Evolutionary conservation across 2,113 vertebrate genomes (phyloP).

Genomic region (Mirza zaza): DNA sequence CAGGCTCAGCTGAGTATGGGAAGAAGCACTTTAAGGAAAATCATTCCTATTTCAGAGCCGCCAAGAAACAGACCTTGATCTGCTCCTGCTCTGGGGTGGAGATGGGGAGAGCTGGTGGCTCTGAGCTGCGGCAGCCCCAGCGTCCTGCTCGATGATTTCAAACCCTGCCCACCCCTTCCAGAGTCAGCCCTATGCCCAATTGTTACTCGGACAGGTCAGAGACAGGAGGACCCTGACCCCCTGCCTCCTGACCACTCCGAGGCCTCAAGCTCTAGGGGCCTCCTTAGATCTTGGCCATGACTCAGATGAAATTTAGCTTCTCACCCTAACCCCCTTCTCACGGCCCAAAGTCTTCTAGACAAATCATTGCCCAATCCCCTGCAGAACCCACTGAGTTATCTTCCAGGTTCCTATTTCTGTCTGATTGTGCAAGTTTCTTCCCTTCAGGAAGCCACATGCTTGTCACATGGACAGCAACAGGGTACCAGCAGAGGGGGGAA

Average conservation of each 20-base stretch:
- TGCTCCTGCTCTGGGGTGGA: not conserved
- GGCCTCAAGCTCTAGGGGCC: not conserved
- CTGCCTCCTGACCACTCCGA: not conserved
- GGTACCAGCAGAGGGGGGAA: not conserved
- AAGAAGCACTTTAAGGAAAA: not conserved
- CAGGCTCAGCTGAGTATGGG: not conserved
- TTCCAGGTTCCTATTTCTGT: constrained; percentile 66
- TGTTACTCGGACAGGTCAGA: not conserved
- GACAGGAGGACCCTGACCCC: not conserved
- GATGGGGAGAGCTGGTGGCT: not conserved
- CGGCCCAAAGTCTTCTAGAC: not conserved
- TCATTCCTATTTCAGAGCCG: not conserved
- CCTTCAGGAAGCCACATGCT: constrained; percentile 39
- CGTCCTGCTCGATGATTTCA: not conserved
- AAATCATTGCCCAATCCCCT: constrained; percentile 32
- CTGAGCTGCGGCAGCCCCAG: not conserved
- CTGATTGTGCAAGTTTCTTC: constrained; percentile 60
- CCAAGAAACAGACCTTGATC: not conserved
- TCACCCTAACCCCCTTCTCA: not conserved
- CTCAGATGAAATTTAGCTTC: not conserved
- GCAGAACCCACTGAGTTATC: not conserved
- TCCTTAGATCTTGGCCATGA: not conserved
- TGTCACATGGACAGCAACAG: not conserved
- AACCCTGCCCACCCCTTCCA: not conserved
- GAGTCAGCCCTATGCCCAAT: not conserved